Conservation (phyloP, 2,797 vertebrate species). For the Propithecus deckenii region DNA sequence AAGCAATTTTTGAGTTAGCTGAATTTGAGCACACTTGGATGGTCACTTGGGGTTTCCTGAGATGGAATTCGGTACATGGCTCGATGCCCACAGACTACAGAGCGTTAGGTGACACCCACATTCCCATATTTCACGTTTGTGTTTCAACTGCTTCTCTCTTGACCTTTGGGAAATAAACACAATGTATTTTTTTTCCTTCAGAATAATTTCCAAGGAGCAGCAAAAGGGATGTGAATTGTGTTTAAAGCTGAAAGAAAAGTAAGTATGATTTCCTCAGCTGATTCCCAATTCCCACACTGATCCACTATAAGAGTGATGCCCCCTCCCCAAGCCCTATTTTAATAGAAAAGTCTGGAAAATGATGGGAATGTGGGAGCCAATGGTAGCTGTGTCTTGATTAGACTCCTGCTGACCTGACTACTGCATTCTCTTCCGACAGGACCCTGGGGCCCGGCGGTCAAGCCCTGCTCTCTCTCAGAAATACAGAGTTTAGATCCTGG, state of each 20-base stretch:
- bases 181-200: background rate
- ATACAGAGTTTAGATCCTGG: background rate
- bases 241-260: background rate
- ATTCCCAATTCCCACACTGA: background rate
- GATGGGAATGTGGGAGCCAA: no score
- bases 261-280: background rate
- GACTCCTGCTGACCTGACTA: no score
- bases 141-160: background rate
- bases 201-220: background rate
- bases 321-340: background rate
- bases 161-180: background rate
- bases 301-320: no score
- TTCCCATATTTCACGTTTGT: background rate
- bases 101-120: accelerated
- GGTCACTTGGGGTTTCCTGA: background rate
- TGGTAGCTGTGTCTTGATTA: background rate
- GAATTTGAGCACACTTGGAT: background rate
- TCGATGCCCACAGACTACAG: background rate
- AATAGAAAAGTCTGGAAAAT: background rate
- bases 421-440: accelerated
- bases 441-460: background rate
- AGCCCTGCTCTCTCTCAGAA: background rate
- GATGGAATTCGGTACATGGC: background rate
- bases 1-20: background rate
- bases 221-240: background rate